phyloP scores from a whole-genome alignment of 2,888 invertebrate genomes.

The Athetis lepigone region DNA sequence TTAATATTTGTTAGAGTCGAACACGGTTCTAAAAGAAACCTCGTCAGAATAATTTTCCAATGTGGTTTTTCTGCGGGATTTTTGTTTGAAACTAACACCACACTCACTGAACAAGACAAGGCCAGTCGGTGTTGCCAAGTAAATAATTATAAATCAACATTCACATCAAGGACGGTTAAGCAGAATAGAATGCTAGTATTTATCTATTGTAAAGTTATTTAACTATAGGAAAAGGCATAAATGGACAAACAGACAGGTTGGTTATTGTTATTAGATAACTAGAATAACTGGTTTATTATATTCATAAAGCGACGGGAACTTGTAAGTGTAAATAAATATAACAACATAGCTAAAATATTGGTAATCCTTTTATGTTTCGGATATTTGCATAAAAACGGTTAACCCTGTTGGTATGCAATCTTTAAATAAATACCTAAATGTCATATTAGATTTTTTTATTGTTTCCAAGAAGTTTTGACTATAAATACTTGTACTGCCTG shows the following conservation, averaged over 20 bases:
- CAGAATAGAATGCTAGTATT: not conserved
- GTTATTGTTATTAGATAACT: constrained; percentile 41
- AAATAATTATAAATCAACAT: not conserved
- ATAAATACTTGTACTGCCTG: no score
- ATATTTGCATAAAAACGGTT: constrained; percentile 22
- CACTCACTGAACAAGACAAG: no score
- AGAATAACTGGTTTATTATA: constrained; percentile 41
- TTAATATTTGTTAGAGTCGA: no score
- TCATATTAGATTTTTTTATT: not conserved
- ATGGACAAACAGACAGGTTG: constrained; percentile 22
- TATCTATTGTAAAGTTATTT: constrained; percentile 17
- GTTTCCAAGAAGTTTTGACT: no score
- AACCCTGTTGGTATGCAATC: not conserved
- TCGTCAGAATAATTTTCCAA: no score
- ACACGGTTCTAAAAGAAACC: no score
- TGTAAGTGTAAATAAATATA: constrained; percentile 3
- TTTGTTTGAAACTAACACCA: no score
- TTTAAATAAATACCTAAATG: constrained; percentile 7
- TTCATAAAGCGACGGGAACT: constrained; percentile 20
- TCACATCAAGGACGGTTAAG: not conserved
- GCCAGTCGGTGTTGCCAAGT: no score
- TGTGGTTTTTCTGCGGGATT: no score
- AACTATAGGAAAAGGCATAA: constrained; percentile 1
- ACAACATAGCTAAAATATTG: not conserved
- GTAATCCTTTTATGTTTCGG: not conserved